A percentile compares a stretch with the other conserved stretches of the same genome.
Evolutionary conservation across 2,888 invertebrate species (phyloP).

Genomic region (Microctonus aethiopoides): DNA sequence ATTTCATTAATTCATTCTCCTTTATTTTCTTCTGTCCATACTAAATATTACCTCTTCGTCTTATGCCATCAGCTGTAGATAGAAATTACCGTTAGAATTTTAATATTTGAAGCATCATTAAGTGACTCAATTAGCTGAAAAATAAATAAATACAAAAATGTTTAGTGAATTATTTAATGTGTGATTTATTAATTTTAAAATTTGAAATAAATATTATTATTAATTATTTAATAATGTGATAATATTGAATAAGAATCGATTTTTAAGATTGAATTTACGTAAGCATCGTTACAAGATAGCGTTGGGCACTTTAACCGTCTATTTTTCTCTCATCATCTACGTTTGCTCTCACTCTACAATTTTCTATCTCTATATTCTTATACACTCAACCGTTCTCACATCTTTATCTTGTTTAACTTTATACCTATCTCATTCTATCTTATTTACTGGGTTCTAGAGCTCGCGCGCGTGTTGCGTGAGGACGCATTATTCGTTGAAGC

Average conservation of each 20-base stretch:
- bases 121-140: too few relatives aligned
- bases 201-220: too few relatives aligned
- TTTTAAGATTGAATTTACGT: constrained; percentile 54
- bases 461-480: constrained; percentile 41
- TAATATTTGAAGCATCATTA: too few relatives aligned
- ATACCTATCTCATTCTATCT: not conserved
- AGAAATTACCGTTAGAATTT: too few relatives aligned
- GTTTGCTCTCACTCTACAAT: constrained; percentile 13
- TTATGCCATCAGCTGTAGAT: too few relatives aligned
- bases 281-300: constrained; percentile 42
- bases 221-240: not conserved
- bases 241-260: not conserved
- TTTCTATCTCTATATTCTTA: not conserved
- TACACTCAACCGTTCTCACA: not conserved
- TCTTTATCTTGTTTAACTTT: constrained; percentile 22
- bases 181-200: too few relatives aligned
- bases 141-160: too few relatives aligned
- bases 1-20: not conserved
- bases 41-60: not conserved
- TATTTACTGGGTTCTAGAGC: constrained; percentile 9
- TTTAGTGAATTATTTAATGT: not conserved
- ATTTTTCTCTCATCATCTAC: constrained; percentile 34
- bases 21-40: not conserved
- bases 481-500: constrained; percentile 55
- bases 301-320: constrained; percentile 41